Evolutionary conservation across 2,113 vertebrate species (phyloP), one percentile per base, ranked within the genome.

Genomic region (Heteronetta atricapilla): DNA sequence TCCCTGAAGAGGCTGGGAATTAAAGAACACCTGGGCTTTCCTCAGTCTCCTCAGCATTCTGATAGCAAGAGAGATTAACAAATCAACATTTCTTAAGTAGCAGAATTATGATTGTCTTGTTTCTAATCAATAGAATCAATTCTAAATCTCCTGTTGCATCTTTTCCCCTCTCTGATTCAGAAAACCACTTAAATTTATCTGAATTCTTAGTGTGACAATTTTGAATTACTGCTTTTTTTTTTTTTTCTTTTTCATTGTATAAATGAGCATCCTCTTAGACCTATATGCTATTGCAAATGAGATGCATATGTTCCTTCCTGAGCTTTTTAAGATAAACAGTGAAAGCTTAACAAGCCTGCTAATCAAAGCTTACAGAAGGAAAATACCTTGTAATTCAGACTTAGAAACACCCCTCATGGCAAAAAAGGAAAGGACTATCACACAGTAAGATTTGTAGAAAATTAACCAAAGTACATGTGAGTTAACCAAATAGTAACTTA

Each of bases 311-410:
- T 38, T 95, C 68, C 26, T 69, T 48, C 94, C 87, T 82, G 62
- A 78, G 63, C 4, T 96, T 89, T 89, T 95, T 93, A 91, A 97
- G 89, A 94, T 82, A 97, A 96, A 95, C 46, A 93, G 42, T 93
- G 72, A 23, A 42, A 52, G 67, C 25, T 73, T 85, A 95, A 46
- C 52, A 85, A 13, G 76, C 89, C 42, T 86, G 50, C 74, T 81
- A 28, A 92, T 74, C 44, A 89, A 92, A 90, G 69, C 67, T 95
- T 87, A 84, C 31, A 67, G 72, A 80, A 8, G 36, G 11, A 89
- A 94, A 86, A 53, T 55, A 59, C 38, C 29, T 72, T 84, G 34
- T 13, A 58, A 83, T 69, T 92, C 12, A 28, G 25, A 34, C 13
- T 53, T 85, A 68, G 23, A 70, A 89, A 29, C 19, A 75, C 16